phyloP scores from a whole-genome alignment of 1,140 invertebrate species.

The Saccostrea cuccullata region DNA sequence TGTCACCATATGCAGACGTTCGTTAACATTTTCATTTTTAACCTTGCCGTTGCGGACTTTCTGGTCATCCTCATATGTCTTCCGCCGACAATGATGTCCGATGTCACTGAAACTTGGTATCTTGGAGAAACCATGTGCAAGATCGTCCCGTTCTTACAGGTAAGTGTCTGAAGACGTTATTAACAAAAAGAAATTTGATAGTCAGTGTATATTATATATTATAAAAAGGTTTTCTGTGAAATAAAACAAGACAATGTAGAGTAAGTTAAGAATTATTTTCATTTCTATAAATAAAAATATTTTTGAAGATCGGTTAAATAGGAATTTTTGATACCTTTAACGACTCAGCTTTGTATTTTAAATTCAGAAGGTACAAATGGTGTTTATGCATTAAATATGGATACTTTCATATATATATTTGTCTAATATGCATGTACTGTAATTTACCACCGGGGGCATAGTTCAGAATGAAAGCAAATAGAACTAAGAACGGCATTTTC shows the following conservation, averaged over 20 bases:
- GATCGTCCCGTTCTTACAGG: slow-evolving; percentile 91
- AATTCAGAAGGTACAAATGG: too few species aligned
- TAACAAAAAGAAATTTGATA: too few species aligned
- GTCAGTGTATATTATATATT: too few species aligned
- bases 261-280: too few species aligned
- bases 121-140: slow-evolving; percentile 89
- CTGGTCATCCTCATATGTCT: slow-evolving; percentile 93
- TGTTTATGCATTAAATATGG: neutral
- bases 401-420: neutral
- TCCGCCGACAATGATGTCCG: slow-evolving; percentile 91
- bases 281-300: too few species aligned
- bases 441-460: neutral
- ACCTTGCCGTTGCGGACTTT: slow-evolving; percentile 93
- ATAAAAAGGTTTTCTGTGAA: too few species aligned
- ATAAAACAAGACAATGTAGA: too few species aligned
- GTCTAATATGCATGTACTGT: neutral
- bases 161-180: slow-evolving; percentile 79
- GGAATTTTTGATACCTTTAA: too few species aligned
- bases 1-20: slow-evolving; percentile 28
- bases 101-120: slow-evolving; percentile 94
- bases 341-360: too few species aligned
- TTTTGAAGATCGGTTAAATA: too few species aligned
- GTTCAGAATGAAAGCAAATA: neutral
- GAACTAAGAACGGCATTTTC: neutral
- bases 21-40: slow-evolving; percentile 94